Conservation (phyloP, 2,797 vertebrate species). For the Phataginus tetradactyla region DNA sequence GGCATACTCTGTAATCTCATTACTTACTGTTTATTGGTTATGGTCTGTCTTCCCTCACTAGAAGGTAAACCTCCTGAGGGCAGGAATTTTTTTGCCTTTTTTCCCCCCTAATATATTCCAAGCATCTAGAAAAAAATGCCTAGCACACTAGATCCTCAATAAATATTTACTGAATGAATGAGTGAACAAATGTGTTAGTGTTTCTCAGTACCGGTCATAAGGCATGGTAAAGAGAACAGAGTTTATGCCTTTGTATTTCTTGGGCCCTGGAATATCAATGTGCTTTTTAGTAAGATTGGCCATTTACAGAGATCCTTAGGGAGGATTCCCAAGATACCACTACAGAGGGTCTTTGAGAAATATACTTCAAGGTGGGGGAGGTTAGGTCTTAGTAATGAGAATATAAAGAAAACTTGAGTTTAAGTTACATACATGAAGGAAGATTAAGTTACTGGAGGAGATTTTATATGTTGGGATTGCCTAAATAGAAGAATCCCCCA, state of each 20-base stretch:
- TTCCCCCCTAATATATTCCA: background rate
- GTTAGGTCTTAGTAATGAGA: background rate
- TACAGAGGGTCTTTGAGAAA: background rate
- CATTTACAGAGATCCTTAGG: background rate
- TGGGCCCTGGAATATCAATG: background rate
- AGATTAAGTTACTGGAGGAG: background rate
- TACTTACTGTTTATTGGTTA: background rate
- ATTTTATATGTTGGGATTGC: background rate
- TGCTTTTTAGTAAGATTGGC: background rate
- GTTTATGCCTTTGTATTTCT: background rate
- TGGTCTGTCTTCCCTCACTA: background rate
- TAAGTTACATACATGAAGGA: background rate
- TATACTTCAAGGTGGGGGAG: background rate
- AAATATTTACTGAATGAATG: background rate
- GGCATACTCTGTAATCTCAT: background rate
- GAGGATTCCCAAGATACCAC: background rate
- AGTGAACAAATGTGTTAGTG: background rate
- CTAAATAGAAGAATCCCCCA: background rate
- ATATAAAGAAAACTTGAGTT: background rate
- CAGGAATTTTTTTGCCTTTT: background rate
- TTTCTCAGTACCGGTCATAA: background rate
- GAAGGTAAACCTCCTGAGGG: background rate
- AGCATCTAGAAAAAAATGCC: background rate
- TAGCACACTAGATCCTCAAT: background rate
- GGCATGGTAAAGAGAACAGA: background rate